phyloP scores from a whole-genome alignment of 2,888 invertebrate genomes.

The Xanthorhoe designata region DNA sequence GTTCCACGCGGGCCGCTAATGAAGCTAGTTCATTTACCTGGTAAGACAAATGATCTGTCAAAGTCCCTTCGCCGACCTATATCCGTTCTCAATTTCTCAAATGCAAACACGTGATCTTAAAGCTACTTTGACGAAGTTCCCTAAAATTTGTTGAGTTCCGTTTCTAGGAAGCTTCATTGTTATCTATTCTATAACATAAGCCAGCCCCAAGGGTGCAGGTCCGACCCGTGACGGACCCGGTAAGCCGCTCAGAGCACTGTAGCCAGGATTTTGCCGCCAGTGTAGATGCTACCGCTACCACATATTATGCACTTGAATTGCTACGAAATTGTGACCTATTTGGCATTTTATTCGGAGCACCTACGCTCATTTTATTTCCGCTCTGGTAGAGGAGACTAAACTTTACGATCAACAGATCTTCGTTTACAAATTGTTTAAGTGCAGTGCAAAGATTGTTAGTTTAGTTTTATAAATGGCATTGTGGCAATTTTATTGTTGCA shows the following conservation, averaged over 20 bases:
- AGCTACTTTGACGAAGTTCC: not conserved
- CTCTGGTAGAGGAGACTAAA: conserved; percentile 12
- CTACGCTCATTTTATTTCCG: conserved; percentile 12
- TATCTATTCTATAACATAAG: conserved; percentile 24
- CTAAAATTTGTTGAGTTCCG: conserved; percentile 4
- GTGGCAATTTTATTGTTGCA: no score
- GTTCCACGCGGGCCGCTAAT: no score
- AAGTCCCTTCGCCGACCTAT: no score
- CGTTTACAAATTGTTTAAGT: not conserved
- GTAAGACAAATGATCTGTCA: no score
- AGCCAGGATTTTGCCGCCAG: conserved; percentile 44
- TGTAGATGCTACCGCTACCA: conserved; percentile 23
- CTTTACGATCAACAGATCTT: not conserved
- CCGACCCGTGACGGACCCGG: conserved; percentile 55
- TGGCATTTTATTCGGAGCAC: conserved; percentile 12
- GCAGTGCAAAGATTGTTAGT: not conserved
- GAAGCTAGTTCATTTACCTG: no score
- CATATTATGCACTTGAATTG: conserved; percentile 33
- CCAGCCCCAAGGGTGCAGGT: conserved; percentile 50
- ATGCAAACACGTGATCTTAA: not conserved
- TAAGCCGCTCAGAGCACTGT: conserved; percentile 67
- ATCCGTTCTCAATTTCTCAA: no score
- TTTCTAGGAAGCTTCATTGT: conserved; percentile 8
- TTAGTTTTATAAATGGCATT: not conserved
- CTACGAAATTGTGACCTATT: conserved; percentile 25